These are phyloP conservation scores for Agrotis segetum DNA, from an alignment of 2,888 invertebrate genomes.

Conservation along the genomic window DNA sequence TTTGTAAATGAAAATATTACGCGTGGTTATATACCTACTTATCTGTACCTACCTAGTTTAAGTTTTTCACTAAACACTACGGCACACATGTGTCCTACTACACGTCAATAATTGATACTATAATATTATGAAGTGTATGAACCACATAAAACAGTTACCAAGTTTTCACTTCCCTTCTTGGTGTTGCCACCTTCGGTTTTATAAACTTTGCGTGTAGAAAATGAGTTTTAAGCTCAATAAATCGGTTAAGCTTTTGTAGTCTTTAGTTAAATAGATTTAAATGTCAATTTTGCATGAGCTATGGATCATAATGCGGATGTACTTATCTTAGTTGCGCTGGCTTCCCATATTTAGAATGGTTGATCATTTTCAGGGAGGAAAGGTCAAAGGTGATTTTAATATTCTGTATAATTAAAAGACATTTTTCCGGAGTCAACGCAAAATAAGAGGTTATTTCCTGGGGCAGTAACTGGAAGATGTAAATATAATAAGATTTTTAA, in stretches of 20 bases:
- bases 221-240: constrained; percentile 55
- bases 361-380: constrained; percentile 7
- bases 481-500: constrained; percentile 53
- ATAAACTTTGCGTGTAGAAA: constrained; percentile 61
- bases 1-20: constrained; percentile 26
- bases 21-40: constrained; percentile 3
- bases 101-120: constrained; percentile 66
- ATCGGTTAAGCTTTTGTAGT: constrained; percentile 45
- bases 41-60: constrained; percentile 24
- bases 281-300: constrained; percentile 48
- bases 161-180: constrained; percentile 55
- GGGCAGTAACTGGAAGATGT: constrained; percentile 32
- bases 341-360: constrained; percentile 21
- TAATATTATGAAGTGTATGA: constrained; percentile 21
- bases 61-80: constrained; percentile 19
- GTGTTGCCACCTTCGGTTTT: constrained; percentile 65
- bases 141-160: constrained; percentile 61
- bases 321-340: constrained; percentile 42
- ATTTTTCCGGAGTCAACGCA: constrained; percentile 6
- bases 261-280: constrained; percentile 37
- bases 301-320: constrained; percentile 34
- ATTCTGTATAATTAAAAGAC: background rate
- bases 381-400: constrained; percentile 19
- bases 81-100: constrained; percentile 46
- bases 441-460: constrained; percentile 30